Evolutionary conservation across 2,888 invertebrate species (phyloP).

Genomic region (Pycnomerus fuliginosus): DNA sequence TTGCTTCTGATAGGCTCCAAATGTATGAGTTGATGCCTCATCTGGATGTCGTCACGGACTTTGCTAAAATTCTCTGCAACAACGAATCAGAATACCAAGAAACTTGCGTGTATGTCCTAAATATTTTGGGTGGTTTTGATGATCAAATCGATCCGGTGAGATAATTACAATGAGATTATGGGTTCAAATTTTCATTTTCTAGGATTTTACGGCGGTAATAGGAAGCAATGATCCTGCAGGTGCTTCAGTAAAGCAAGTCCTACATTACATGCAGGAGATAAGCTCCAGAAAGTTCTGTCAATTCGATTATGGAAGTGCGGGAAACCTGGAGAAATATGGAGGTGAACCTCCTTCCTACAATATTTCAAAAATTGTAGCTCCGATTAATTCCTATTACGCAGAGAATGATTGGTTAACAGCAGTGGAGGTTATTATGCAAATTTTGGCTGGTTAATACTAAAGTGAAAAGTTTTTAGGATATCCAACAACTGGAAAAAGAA

Average conservation of each 20-base stretch:
- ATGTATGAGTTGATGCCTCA: constrained; percentile 15
- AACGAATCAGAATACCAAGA: constrained; percentile 7
- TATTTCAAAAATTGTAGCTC: constrained; percentile 22
- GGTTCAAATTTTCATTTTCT: constrained; percentile 2
- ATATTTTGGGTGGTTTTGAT: constrained; percentile 12
- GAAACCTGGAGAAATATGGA: constrained; percentile 21
- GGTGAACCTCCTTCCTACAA: constrained; percentile 22
- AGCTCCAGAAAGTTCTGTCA: constrained; percentile 17
- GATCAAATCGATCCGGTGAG: constrained; percentile 4
- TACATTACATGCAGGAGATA: constrained; percentile 13
- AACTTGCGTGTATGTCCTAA: constrained; percentile 6
- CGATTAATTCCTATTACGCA: constrained; percentile 11
- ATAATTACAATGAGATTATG: neutral
- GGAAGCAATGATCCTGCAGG: constrained; percentile 17
- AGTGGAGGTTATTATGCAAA: neutral
- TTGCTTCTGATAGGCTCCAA: neutral
- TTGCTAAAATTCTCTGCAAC: constrained; percentile 8
- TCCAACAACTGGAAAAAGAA: constrained; percentile 54
- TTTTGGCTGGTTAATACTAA: neutral
- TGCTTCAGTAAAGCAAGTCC: constrained; percentile 14
- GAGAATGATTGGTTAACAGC: constrained; percentile 16
- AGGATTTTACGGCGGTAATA: constrained; percentile 18
- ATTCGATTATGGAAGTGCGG: constrained; percentile 24
- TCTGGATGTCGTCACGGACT: neutral
- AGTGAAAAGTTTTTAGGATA: constrained; percentile 32